phyloP scores from a whole-genome alignment of 2,888 invertebrate genomes.

The Pomacea canaliculata region DNA sequence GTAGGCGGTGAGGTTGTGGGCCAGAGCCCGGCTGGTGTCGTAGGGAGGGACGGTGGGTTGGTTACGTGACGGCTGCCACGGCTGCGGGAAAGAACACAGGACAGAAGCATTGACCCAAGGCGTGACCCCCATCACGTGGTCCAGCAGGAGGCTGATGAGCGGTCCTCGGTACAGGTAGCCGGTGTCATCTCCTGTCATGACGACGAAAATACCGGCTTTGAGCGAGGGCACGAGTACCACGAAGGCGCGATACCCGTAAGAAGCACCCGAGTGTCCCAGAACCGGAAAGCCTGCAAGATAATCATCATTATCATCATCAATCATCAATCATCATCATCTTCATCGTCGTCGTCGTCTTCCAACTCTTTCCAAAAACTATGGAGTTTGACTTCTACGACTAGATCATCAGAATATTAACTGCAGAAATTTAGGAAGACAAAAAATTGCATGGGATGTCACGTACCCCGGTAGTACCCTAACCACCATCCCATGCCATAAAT shows the following conservation, averaged over 20 bases:
- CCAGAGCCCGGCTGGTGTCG: conserved; percentile 11
- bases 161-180: conserved; percentile 40
- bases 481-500: conserved; percentile 63
- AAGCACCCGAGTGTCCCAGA: conserved; percentile 56
- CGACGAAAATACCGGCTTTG: conserved; percentile 54
- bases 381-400: too few relatives aligned
- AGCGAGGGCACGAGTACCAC: conserved; percentile 52
- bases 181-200: conserved; percentile 53
- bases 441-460: too few relatives aligned
- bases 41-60: conserved; percentile 17
- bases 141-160: conserved; percentile 54
- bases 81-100: conserved; percentile 59
- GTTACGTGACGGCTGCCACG: conserved; percentile 35
- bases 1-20: conserved; percentile 30
- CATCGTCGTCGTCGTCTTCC: background rate
- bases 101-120: conserved; percentile 59
- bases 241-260: conserved; percentile 56
- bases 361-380: too few relatives aligned
- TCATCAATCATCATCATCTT: conserved; percentile 5
- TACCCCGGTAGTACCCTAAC: conserved; percentile 64
- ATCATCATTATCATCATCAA: background rate
- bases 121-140: conserved; percentile 49
- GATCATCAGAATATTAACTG: too few relatives aligned
- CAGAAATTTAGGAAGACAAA: too few relatives aligned
- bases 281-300: conserved; percentile 43